A percentile compares a stretch with the other conserved stretches of the same genome.
Conservation (phyloP, 1,140 invertebrate genomes). For the Diachasma alloeum region DNA sequence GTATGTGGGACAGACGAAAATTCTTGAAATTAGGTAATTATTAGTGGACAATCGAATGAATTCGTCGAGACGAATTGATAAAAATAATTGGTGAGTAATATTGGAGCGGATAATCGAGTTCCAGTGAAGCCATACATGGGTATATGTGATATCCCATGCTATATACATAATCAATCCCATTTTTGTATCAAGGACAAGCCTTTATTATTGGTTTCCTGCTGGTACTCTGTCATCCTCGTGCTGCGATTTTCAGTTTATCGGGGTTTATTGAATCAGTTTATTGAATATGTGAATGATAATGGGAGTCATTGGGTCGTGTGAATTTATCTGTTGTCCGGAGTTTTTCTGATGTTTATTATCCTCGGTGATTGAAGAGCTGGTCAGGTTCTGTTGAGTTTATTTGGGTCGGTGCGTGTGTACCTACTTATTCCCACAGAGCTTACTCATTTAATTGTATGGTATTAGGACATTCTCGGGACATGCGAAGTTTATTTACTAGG, state of each 20-base stretch:
- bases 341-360: not conserved
- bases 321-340: no score
- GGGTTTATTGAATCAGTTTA: not conserved
- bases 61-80: not conserved
- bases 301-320: no score
- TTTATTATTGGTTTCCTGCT: slow-evolving; percentile 9
- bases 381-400: no score
- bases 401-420: no score
- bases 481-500: not conserved
- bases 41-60: not conserved
- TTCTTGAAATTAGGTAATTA: not conserved
- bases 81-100: not conserved
- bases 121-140: not conserved
- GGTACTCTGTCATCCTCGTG: not conserved
- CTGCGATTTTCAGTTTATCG: not conserved
- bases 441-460: no score
- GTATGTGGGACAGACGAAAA: not conserved
- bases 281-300: no score
- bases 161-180: slow-evolving; percentile 3
- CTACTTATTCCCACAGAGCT: no score
- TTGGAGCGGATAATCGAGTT: not conserved
- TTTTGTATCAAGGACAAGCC: slow-evolving; percentile 6
- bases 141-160: slow-evolving; percentile 2
- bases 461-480: not conserved
- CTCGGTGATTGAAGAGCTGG: not conserved